Evolutionary conservation across 2,888 invertebrate genomes (phyloP), one percentile per base, ranked within the genome.

Genomic region (Drosophila fulvimacula): DNA sequence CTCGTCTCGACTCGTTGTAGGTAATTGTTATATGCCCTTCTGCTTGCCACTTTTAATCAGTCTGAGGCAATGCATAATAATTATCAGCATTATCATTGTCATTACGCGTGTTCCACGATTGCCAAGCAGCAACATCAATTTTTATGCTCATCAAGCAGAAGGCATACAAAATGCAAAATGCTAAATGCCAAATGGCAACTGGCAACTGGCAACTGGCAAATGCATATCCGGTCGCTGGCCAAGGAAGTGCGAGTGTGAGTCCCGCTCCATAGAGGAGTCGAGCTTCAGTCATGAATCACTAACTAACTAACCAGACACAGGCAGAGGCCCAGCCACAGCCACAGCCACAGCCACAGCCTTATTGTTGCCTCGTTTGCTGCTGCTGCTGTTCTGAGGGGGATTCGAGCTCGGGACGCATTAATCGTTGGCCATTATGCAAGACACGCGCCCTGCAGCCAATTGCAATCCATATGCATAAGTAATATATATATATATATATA

Each of bases 351-450:
- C 19, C 41, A 13, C 13, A 19, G 70, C 69, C 59, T 63, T 69
- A 79, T 84, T 86, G 73, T 71, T 63, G 58, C 61, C 52, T 74
- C 49, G 61, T 66, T 66, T 51, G 44, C 9, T 48, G 57, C 39
- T 36, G 21, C 24, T 42, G 32, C 48, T 32, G 48, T 51, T 44
- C 67, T 42, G 41, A 21, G 56, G n/a, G 32, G 27, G 48, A 41
- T 34, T 60, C 52, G n/a, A 39, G 51, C 53, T 59, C 15, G 78
- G 46, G 10, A 36, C 65, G 49, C 84, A 87, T 87, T 83, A 83
- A 83, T 83, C 82, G 89, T 56, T 55, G 52, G 65, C 60, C 83
- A 83, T 84, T 84, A 84, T 84, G 83, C 83, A 83, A 88, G 83
- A 83, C 83, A 84, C 83, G 89, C 89, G 83, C 88, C 86, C 86